Evolutionary conservation across 2,113 vertebrate species (phyloP).

Genomic region (Arenaria interpres): DNA sequence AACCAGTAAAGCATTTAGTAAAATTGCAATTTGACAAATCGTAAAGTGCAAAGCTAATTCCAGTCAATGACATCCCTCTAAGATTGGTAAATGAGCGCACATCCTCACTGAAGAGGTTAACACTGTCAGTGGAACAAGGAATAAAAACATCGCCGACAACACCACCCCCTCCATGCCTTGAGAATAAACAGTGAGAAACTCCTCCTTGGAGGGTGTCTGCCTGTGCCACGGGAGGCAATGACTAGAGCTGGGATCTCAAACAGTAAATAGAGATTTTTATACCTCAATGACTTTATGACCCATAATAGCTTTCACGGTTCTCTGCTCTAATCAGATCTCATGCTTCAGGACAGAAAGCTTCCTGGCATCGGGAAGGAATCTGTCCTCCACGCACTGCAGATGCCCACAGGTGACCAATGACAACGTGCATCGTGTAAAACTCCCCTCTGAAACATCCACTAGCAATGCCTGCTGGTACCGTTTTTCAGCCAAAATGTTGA

Average conservation of each 20-base stretch:
- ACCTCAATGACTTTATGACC: background rate
- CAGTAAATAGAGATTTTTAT: background rate
- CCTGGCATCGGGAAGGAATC: background rate
- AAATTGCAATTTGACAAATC: background rate
- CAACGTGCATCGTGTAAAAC: background rate
- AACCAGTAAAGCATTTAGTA: background rate
- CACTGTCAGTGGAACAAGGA: background rate
- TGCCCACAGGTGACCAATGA: background rate
- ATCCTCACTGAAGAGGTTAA: slow-evolving; percentile 4
- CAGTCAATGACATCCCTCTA: background rate
- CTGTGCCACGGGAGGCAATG: background rate
- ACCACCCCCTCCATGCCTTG: background rate
- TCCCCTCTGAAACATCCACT: background rate
- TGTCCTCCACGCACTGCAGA: background rate
- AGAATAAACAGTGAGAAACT: background rate
- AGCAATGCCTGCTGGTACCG: background rate
- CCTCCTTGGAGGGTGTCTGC: background rate
- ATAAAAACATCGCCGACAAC: background rate
- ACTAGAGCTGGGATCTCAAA: background rate
- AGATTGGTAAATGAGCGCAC: background rate
- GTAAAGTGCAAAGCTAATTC: slow-evolving; percentile 5
- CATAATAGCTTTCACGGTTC: background rate
- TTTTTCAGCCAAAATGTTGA: background rate
- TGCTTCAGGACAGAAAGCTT: background rate
- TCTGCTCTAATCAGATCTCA: background rate